Evolutionary conservation across 2,113 vertebrate species (phyloP).

Genomic region (Mesoclemmys tuberculata): DNA sequence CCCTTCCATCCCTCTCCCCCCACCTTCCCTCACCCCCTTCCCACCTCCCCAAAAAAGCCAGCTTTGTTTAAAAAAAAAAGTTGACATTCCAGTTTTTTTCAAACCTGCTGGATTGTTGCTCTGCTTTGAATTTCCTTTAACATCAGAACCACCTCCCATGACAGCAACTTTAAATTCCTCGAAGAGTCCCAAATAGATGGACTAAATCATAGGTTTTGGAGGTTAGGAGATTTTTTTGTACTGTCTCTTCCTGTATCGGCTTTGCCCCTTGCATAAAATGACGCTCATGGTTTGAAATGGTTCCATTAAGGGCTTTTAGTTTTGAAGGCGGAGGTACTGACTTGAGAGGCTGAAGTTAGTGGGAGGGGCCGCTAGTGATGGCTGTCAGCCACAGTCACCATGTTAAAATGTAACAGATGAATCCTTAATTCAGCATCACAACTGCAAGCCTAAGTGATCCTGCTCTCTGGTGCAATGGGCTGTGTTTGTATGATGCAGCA

Average conservation of each 20-base stretch:
- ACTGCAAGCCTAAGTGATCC: background rate
- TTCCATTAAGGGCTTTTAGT: background rate
- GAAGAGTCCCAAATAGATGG: constrained; percentile 47
- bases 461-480: background rate
- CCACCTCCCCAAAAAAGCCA: no score
- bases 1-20: background rate
- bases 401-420: background rate
- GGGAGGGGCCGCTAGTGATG: background rate
- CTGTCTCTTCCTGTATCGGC: background rate
- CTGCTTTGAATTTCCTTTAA: constrained; percentile 20
- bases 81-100: background rate
- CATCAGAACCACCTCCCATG: constrained; percentile 58
- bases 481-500: background rate
- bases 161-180: constrained; percentile 29
- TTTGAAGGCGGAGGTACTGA: background rate
- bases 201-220: constrained; percentile 24
- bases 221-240: background rate
- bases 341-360: background rate
- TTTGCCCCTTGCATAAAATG: background rate
- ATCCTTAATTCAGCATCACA: background rate
- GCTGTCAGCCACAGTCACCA: background rate
- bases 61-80: background rate
- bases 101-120: background rate
- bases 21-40: rapidly evolving
- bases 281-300: background rate